These are phyloP conservation scores for Lasiurus cinereus DNA, from an alignment of 2,113 vertebrate species.

Conservation along the genomic window DNA sequence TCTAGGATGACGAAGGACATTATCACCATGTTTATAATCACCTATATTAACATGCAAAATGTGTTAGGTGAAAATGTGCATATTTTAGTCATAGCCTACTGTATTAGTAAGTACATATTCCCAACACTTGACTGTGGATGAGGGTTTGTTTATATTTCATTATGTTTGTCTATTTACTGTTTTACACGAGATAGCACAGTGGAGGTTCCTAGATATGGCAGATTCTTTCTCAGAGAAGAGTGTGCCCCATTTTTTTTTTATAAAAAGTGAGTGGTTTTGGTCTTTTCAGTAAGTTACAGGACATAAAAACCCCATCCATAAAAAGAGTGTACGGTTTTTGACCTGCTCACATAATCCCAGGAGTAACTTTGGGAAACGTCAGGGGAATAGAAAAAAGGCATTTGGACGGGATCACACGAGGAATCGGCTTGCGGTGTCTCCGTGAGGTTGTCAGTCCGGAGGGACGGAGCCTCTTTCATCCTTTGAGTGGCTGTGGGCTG, in stretches of 20 bases:
- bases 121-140: not conserved
- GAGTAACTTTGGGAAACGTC: not conserved
- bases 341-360: slow-evolving; percentile 6
- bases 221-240: slow-evolving; percentile 30
- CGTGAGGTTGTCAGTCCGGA: not conserved
- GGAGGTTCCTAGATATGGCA: not conserved
- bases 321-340: slow-evolving; percentile 26
- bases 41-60: not conserved
- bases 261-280: slow-evolving; percentile 5
- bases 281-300: slow-evolving; percentile 42
- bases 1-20: not conserved
- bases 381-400: slow-evolving; percentile 4
- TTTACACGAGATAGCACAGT: slow-evolving; percentile 6
- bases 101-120: not conserved
- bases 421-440: slow-evolving; percentile 23
- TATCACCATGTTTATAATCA: slow-evolving; percentile 5
- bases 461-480: slow-evolving; percentile 19
- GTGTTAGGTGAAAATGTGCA: not conserved
- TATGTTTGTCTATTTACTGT: not conserved
- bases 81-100: slow-evolving; percentile 42
- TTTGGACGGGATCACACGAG: slow-evolving; percentile 40
- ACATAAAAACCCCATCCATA: not conserved
- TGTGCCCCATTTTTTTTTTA: slow-evolving; percentile 45
- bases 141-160: not conserved
- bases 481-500: not conserved